Evolutionary conservation across 2,113 vertebrate species (phyloP).

Genomic region (Aspidoscelis tigris): DNA sequence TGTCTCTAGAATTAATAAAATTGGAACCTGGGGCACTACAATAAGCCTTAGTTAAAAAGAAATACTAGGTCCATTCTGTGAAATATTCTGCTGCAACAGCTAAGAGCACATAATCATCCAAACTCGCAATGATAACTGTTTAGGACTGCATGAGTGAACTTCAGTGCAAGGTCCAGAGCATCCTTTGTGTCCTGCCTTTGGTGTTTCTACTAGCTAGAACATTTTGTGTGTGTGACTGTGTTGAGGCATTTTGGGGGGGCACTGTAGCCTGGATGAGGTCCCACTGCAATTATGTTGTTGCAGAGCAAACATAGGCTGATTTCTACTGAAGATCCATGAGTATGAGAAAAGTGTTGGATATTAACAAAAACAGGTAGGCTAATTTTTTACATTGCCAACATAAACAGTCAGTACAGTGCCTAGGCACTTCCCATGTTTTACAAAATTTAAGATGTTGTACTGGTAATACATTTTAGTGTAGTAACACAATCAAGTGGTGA

Average conservation of each 20-base stretch:
- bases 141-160: slow-evolving; percentile 52
- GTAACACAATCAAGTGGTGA: no score
- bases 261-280: fast-evolving
- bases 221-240: neutral
- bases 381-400: neutral
- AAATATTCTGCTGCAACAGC: slow-evolving; percentile 48
- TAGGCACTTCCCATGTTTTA: neutral
- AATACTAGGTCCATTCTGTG: slow-evolving; percentile 44
- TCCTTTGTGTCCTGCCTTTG: slow-evolving; percentile 31
- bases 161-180: slow-evolving; percentile 26
- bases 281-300: neutral
- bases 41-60: slow-evolving; percentile 18
- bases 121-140: slow-evolving; percentile 49
- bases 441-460: neutral
- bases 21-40: slow-evolving; percentile 4
- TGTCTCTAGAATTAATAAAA: slow-evolving; percentile 33
- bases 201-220: slow-evolving; percentile 12
- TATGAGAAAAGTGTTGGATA: neutral
- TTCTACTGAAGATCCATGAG: neutral
- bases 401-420: neutral
- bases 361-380: neutral
- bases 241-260: slow-evolving; percentile 13
- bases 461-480: no score
- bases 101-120: slow-evolving; percentile 45
- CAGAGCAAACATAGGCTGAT: neutral